Conservation (phyloP, 2,888 invertebrate species). For the Drosophila fulvimacula region DNA sequence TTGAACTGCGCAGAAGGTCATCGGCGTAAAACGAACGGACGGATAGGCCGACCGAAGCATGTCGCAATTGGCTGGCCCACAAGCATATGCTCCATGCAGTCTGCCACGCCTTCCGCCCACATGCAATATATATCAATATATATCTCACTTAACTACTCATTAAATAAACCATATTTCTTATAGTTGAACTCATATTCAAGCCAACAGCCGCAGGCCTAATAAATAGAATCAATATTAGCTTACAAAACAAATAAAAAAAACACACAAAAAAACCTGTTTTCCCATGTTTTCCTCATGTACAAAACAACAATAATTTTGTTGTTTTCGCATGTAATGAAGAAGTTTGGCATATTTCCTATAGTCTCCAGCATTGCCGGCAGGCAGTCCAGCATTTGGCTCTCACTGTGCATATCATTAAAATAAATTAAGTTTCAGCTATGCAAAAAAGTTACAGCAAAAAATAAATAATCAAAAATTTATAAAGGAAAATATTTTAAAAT, state of each 20-base stretch:
- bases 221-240: neutral
- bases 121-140: neutral
- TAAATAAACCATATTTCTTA: neutral
- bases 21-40: neutral
- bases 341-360: conserved; percentile 7
- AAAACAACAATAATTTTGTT: neutral
- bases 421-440: conserved; percentile 2
- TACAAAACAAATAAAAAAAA: too few relatives aligned
- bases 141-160: neutral
- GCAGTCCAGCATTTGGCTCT: neutral
- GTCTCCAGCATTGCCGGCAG: neutral
- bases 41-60: too few relatives aligned
- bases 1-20: neutral
- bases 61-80: too few relatives aligned
- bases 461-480: neutral
- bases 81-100: too few relatives aligned
- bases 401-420: conserved; percentile 5
- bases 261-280: conserved; percentile 5
- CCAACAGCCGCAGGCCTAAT: neutral
- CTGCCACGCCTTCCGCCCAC: neutral
- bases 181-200: neutral
- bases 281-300: neutral
- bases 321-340: neutral
- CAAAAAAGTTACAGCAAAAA: conserved; percentile 1
- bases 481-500: neutral